Conservation (phyloP, 2,888 invertebrate genomes). For the Hemithea aestivaria region DNA sequence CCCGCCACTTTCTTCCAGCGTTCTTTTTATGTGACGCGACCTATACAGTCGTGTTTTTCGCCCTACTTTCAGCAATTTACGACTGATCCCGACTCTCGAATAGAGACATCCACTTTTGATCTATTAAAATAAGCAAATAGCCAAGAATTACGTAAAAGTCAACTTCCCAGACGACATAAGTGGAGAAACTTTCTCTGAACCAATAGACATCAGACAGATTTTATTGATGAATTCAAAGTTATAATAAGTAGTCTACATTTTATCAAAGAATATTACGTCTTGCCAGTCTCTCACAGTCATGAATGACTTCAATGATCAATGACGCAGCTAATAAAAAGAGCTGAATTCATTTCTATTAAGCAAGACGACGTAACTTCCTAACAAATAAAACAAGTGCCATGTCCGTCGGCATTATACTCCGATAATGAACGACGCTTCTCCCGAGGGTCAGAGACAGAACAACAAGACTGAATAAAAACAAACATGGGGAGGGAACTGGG, state of each 20-base stretch:
- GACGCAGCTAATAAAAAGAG: conserved; percentile 35
- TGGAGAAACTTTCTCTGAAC: conserved; percentile 12
- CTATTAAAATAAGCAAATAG: conserved; percentile 1
- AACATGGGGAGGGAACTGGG: conserved; percentile 37
- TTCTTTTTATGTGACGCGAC: too few species aligned
- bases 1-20: too few species aligned
- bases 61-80: conserved; percentile 19
- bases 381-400: conserved; percentile 47
- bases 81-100: conserved; percentile 2
- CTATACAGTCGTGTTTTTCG: conserved; percentile 16
- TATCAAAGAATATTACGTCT: conserved; percentile 7
- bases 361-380: conserved; percentile 40
- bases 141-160: conserved; percentile 1
- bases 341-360: conserved; percentile 51
- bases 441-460: conserved; percentile 53
- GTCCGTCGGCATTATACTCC: conserved; percentile 48
- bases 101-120: conserved; percentile 3
- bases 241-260: too few species aligned
- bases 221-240: too few species aligned
- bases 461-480: conserved; percentile 54
- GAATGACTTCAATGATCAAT: conserved; percentile 33
- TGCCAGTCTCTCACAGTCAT: conserved; percentile 25
- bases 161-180: background rate
- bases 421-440: conserved; percentile 38
- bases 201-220: conserved; percentile 3